Base-by-base conservation (phyloP, 1,140 invertebrate genomes). In the Calosoma granatense region DNA sequence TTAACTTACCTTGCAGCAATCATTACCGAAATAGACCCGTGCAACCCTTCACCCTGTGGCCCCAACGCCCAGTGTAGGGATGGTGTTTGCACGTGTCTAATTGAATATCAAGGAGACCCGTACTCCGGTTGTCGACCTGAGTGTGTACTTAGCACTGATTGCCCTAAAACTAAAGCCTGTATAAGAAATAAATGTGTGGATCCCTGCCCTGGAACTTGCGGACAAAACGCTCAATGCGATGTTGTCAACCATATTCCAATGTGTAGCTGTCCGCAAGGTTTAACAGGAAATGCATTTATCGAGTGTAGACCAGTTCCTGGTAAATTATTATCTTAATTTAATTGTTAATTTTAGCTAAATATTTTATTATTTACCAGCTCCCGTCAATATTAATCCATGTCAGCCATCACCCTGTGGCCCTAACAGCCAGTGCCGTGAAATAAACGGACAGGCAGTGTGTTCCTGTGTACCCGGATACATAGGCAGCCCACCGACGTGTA, bases 401-500 rank as follows among this genome's bases (percentile, higher is more conserved):
- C 64, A 74, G 22, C 81, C 82, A 52, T 80, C 81, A 52, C 82
- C 82, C 15, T 87, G 85, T 71, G 84, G 85, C 54, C 78, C 81
- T 19, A 83, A 86, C 66, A 76, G 83, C 17, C 68, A 80, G 60
- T 87, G 85, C 63, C 73, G 76, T 63, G 68, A 76, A 54, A 63
- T 77, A 53, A 79, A 78, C 53, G 75, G 77, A 21, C 70, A 73
- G 53, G 77, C 81, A 1, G 77, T 78, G 0, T 87, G 85, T 63
- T 76, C 79, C 21, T 85, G 83, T 73, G 65, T 79, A 61, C 64
- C 74, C 14, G 74, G 77, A 60, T 84, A 75, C 64, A 70, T 78
- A 20, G 81, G 82, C 56, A 63, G 66, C 51, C 82, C 82, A 26
- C 80, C 81, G 2, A 78, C 77, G 56, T 84, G 81, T 64, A 74